Evolutionary conservation across 2,888 invertebrate species (phyloP), one percentile per base, ranked within the genome.

Genomic region (Argynnis bischoffii): DNA sequence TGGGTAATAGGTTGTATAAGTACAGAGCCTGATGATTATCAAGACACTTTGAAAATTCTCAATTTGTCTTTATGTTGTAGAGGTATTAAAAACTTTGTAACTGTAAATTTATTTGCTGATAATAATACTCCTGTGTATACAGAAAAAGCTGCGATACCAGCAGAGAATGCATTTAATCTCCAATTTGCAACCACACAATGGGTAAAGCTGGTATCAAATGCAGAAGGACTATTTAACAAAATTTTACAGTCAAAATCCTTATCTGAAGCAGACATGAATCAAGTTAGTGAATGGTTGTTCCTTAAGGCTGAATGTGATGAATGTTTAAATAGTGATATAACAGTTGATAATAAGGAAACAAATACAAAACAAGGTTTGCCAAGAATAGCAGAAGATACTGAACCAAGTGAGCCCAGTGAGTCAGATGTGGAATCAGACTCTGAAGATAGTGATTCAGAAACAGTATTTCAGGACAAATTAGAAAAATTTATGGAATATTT

Each of bases 271-370:
- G 96, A 97, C 81, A 94, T 95, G 74, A 96, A 96, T 78, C 96
- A 96, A 86, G 90, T 93, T 8, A 93, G 96, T 79, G 96, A 96
- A 75, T 97, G 97, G 97, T 88, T 97, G 18, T 96, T 96, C 78
- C 89, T 97, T 71, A 97, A 97, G 80, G 97, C 97, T 75, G 97
- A 97, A 85, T 97, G 97, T 85, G 97, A 97, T 84, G 97, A 97
- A 80, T 97, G 97, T 81, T 93, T 96, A 57, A 94, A 94, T 71
- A 91, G 87, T 72, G 95, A 95, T 77, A 90, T 91, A 54, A 85
- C 78, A 76, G 87, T 81, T 74, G 93, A 90, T 75, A 91, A 90
- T 71, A 90, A 90, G 77, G 92, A 91, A 76, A 79, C 79, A 60
- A 82, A 78, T 61, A 83, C 85, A 69, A 93, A 93, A 73, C 91